Base-by-base conservation (phyloP, 2,113 vertebrate species). In the Euleptes europaea region DNA sequence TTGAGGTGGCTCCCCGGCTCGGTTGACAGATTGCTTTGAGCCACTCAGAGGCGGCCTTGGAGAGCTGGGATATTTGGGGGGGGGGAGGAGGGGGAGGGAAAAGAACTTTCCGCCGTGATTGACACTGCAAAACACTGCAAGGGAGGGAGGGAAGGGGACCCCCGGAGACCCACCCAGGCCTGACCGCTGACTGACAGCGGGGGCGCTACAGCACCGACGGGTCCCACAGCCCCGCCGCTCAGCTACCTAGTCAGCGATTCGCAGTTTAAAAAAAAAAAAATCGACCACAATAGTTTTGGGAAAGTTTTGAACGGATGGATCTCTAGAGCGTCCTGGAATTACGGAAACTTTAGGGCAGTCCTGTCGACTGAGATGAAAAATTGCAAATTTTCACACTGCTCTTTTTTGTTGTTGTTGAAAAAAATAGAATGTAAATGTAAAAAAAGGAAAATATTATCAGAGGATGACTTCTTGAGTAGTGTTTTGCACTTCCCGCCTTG, bases 1-100 rank as follows among this genome's bases (percentile, higher is more conserved):
- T 97, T 97, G 97, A 97, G 97, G 97, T 97, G 97, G 97, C 97
- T 98, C 97, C 97, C 97, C 95, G 95, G 96, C 97, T 95, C 90
- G 94, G 95, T 95, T 96, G 96, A 96, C 96, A 97, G 96, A 98
- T 98, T 97, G 97, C 97, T 97, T 92, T 69, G 96, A 96, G 94
- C 96, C 91, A 95, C 93, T 96, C 94, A 80, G 88, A 88, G 94
- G 97, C 97, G 92, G 95, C 97, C 97, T 94, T 88, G 2, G 91
- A 90, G 94, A 96, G 95, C 95, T 94, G 95, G 96, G 97, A 96
- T 96, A 88, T 95, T 95, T 93, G 57, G 63, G 78, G 60, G 33
- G 11, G 5, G 51, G 31, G 1, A 65, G 74, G 31, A 28, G 44
- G n/a, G 31, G 83, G 14, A 19, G 38, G 84, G 91, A 93, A 86